Evolutionary conservation across 2,113 vertebrate genomes (phyloP).

Genomic region (Callaeas wilsoni): DNA sequence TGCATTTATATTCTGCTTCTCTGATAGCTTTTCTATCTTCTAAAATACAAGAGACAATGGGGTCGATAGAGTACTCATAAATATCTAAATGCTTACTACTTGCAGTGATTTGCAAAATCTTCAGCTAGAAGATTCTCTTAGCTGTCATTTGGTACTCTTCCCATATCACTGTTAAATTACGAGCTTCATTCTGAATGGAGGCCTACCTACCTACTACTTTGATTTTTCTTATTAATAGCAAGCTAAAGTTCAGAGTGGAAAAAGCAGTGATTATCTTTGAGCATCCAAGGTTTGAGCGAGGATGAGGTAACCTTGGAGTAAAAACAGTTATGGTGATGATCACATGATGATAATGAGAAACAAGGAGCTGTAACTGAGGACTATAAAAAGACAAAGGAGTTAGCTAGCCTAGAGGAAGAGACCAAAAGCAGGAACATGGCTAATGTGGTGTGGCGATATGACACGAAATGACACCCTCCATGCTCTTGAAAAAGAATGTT

Average conservation of each 20-base stretch:
- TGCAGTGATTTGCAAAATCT: not conserved
- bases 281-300: not conserved
- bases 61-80: not conserved
- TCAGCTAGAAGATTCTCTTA: not conserved
- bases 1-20: not conserved
- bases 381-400: not conserved
- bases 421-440: not conserved
- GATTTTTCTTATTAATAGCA: not conserved
- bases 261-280: not conserved
- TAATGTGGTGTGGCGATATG: not conserved
- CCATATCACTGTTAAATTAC: not conserved
- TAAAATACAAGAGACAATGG: not conserved
- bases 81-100: not conserved
- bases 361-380: not conserved
- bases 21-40: not conserved
- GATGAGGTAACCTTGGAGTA: not conserved
- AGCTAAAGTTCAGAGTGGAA: not conserved
- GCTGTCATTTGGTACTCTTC: not conserved
- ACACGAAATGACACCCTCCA: rapidly evolving
- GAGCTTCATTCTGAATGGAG: not conserved
- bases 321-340: not conserved
- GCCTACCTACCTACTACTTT: not conserved
- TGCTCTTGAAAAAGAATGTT: not conserved
- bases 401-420: not conserved
- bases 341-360: not conserved